Percentiles rank a stretch among this genome's conserved stretches.
These are phyloP conservation scores for Dryobotodes eremita DNA, from an alignment of 2,888 invertebrate genomes.

Conservation along the genomic window DNA sequence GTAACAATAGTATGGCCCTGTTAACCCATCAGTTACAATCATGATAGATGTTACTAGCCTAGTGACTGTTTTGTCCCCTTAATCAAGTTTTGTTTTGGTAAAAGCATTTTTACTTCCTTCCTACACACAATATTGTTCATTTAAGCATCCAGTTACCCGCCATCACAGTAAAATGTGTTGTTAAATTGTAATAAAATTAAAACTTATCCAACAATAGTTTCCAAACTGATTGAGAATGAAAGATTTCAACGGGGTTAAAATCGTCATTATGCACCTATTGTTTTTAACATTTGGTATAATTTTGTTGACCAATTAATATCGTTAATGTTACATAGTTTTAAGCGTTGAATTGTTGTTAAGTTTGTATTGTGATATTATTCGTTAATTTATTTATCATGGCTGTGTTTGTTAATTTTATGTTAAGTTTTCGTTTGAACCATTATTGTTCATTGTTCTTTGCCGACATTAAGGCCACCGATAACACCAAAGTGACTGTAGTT, in stretches of 20 bases:
- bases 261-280: constrained; percentile 79
- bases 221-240: constrained; percentile 54
- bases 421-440: constrained; percentile 89
- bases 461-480: constrained; percentile 86
- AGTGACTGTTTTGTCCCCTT: constrained; percentile 78
- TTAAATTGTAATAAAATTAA: constrained; percentile 65
- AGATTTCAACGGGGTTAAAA: constrained; percentile 78
- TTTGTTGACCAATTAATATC: constrained; percentile 70
- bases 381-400: constrained; percentile 82
- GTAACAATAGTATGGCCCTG: not conserved
- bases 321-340: constrained; percentile 85
- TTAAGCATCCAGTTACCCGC: constrained; percentile 40
- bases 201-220: constrained; percentile 62
- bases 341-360: constrained; percentile 89
- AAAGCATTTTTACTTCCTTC: constrained; percentile 23
- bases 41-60: constrained; percentile 62
- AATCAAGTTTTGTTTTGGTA: constrained; percentile 49
- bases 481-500: constrained; percentile 63
- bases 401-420: constrained; percentile 91
- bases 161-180: constrained; percentile 60
- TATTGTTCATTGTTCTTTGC: constrained; percentile 82
- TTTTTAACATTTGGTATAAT: constrained; percentile 69
- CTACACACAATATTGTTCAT: constrained; percentile 44
- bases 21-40: constrained; percentile 39
- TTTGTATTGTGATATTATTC: constrained; percentile 83